phyloP scores from a whole-genome alignment of 2,797 vertebrate genomes.

The Poeciliopsis infans region DNA sequence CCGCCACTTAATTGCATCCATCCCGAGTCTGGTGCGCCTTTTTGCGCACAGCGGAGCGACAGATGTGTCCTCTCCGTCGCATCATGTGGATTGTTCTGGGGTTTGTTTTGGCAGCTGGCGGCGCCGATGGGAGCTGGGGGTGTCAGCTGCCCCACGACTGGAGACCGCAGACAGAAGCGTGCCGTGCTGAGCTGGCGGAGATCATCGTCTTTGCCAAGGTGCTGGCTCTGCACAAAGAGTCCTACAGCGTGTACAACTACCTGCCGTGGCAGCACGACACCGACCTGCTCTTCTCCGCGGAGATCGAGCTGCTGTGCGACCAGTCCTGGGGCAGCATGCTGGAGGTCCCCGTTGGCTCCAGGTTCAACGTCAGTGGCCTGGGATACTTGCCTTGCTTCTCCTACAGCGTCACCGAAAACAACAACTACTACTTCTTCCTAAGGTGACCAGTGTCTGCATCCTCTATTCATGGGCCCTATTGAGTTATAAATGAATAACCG shows the following conservation, averaged over 20 bases:
- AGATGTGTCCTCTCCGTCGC: slow-evolving; percentile 14
- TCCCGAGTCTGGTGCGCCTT: slow-evolving; percentile 23
- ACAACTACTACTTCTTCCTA: slow-evolving; percentile 87
- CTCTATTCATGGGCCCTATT: neutral
- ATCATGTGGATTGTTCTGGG: slow-evolving; percentile 73
- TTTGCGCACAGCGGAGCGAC: slow-evolving; percentile 23
- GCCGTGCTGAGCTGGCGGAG: slow-evolving; percentile 86
- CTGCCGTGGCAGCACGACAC: slow-evolving; percentile 84
- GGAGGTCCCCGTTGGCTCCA: slow-evolving; percentile 86
- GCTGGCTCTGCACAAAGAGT: slow-evolving; percentile 82
- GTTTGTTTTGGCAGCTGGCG: slow-evolving; percentile 59
- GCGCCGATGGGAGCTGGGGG: slow-evolving; percentile 60
- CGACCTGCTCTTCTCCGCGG: slow-evolving; percentile 84
- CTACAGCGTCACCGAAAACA: slow-evolving; percentile 85
- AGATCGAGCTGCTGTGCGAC: slow-evolving; percentile 87
- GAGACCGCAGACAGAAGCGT: slow-evolving; percentile 88
- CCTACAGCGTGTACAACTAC: slow-evolving; percentile 85
- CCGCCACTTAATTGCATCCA: neutral
- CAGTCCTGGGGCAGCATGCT: slow-evolving; percentile 90
- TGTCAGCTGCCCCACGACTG: slow-evolving; percentile 86
- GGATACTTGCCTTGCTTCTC: slow-evolving; percentile 87
- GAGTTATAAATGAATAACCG: neutral
- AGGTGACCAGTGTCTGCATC: slow-evolving; percentile 72
- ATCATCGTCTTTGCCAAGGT: slow-evolving; percentile 87
- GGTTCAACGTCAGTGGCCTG: slow-evolving; percentile 86